Base-by-base conservation (phyloP, 2,113 vertebrate species). In the Pantherophis guttatus region DNA sequence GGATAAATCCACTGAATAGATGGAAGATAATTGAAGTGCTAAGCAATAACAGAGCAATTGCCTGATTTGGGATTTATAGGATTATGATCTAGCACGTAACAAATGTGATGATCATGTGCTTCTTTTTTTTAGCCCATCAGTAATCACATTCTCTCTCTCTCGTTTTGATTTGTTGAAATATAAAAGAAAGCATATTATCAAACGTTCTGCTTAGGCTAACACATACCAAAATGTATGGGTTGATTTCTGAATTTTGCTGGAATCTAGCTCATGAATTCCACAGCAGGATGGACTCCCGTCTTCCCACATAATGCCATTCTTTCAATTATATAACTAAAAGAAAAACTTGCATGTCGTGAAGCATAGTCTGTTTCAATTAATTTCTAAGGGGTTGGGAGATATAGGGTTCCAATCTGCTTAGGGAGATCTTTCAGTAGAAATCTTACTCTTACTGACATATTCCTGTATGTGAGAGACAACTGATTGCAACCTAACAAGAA, bases 121-220 rank as follows among this genome's bases (percentile, higher is more conserved):
- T 57, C 11, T 58, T 81, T 89, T 58, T 85, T 13, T 3, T 2
- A 75, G 1, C 91, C 90, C 90, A 59, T 58, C 93, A 95, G n/a
- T 39, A 88, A 70, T 39, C 17, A 57, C 52, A 59, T 91, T 50
- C 48, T 39, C 1, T 54, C 52, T 39, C 55, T 13, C 48, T 29
- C 24, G 44, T 88, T 90, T 65, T 39, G 85, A 94, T 2, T 0
- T 70, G 23, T 75, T 91, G 90, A 93, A 44, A 19, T 93, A 52
- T 55, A 44, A 29, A 86, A 26, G 52, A 52, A 91, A 89, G 13
- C 21, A 50, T 86, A 8, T 70, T 86, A 1, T 81, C 89, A 44
- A 21, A 55, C 12, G 93, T 87, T 24, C 93, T 93, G 85, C 48
- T 92, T 94, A 93, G 87, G 57, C 90, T 53, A 81, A 52, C 65